Evolutionary conservation across 2,888 invertebrate species (phyloP).

Genomic region (Leucoma salicis): DNA sequence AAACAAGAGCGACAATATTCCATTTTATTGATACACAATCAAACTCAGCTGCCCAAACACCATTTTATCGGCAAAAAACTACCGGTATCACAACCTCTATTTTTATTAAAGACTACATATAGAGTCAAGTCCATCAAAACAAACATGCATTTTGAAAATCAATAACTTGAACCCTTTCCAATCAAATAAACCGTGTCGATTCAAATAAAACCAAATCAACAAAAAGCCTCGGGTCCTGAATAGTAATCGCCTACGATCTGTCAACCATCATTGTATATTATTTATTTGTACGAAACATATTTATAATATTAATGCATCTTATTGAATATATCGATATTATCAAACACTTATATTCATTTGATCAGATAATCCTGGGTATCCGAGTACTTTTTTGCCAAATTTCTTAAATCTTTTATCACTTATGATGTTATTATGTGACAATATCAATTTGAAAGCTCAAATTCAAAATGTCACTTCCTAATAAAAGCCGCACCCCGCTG

Average conservation of each 20-base stretch:
- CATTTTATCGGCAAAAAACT: constrained; percentile 10
- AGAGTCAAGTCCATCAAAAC: constrained; percentile 62
- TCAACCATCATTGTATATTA: constrained; percentile 71
- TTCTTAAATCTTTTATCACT: constrained; percentile 9
- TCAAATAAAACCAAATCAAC: constrained; percentile 58
- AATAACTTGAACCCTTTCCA: constrained; percentile 70
- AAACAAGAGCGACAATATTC: too few relatives aligned
- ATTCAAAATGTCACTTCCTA: constrained; percentile 41
- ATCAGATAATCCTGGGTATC: not conserved
- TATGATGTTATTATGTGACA: constrained; percentile 30
- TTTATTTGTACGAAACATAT: constrained; percentile 44
- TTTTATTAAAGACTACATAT: constrained; percentile 47
- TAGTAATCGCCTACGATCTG: constrained; percentile 70
- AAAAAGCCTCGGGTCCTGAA: constrained; percentile 39
- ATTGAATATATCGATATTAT: constrained; percentile 4
- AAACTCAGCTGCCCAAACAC: not conserved
- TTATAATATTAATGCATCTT: constrained; percentile 26
- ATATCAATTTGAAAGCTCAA: constrained; percentile 33
- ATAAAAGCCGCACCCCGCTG: constrained; percentile 54
- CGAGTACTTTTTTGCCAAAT: constrained; percentile 4
- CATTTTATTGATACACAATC: not conserved
- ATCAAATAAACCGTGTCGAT: constrained; percentile 68
- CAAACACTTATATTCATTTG: not conserved
- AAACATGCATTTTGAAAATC: constrained; percentile 73
- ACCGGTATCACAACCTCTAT: constrained; percentile 22